phyloP scores from a whole-genome alignment of 2,797 vertebrate genomes.

The Oophaga sylvatica region DNA sequence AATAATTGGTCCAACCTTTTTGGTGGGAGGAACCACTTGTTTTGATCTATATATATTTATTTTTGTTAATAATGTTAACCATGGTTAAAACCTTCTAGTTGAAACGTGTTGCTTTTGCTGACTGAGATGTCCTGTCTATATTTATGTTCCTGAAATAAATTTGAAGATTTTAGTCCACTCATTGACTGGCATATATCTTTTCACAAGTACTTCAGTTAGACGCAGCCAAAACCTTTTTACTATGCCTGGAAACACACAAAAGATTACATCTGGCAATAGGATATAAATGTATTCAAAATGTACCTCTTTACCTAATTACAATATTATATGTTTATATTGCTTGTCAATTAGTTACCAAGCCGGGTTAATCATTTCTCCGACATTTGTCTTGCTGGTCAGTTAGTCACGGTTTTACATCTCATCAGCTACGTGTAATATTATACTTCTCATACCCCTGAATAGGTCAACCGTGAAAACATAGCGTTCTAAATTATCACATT shows the following conservation, averaged over 20 bases:
- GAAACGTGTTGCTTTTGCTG: no score
- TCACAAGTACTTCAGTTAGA: not conserved
- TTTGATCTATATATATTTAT: no score
- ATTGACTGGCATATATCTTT: no score
- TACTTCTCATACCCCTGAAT: not conserved
- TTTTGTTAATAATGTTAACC: no score
- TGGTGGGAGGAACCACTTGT: no score
- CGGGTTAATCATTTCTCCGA: constrained; percentile 64
- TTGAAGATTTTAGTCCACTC: no score
- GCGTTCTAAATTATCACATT: constrained; percentile 45
- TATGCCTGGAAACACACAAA: not conserved
- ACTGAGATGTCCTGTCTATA: no score
- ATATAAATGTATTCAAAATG: not conserved
- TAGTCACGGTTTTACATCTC: constrained; percentile 61
- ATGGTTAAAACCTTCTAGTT: no score
- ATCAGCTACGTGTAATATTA: not conserved
- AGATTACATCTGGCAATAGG: not conserved
- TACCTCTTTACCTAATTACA: not conserved
- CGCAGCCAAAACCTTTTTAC: not conserved
- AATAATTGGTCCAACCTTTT: no score
- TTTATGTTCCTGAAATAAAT: no score
- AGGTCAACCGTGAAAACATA: constrained; percentile 17
- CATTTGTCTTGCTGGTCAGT: constrained; percentile 59
- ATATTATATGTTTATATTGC: not conserved
- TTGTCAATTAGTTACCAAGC: not conserved